A percentile compares a stretch with the other conserved stretches of the same genome.
These are phyloP conservation scores for Alfaro cultratus DNA, from an alignment of 2,797 vertebrate genomes.

Conservation along the genomic window DNA sequence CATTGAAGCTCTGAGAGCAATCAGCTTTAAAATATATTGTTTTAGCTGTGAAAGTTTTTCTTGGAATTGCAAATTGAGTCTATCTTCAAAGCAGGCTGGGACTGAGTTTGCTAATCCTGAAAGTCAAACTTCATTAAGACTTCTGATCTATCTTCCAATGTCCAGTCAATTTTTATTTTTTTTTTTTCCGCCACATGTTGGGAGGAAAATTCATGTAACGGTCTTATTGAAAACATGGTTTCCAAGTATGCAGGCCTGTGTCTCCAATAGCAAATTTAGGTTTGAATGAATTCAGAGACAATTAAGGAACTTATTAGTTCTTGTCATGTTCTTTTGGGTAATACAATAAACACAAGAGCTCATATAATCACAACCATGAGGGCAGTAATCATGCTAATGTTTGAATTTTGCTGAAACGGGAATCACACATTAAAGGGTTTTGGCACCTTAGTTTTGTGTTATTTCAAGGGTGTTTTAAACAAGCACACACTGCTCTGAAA, in stretches of 20 bases:
- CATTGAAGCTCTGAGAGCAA: constrained; percentile 41
- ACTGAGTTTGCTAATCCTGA: constrained; percentile 70
- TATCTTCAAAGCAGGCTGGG: constrained; percentile 68
- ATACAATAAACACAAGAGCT: constrained; percentile 74
- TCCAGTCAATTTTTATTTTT: constrained; percentile 28
- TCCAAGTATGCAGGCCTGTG: constrained; percentile 62
- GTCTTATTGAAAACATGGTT: constrained; percentile 76
- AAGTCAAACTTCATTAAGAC: constrained; percentile 81
- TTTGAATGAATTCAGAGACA: constrained; percentile 72
- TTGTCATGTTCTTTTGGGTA: constrained; percentile 72
- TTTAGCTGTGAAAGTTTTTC: constrained; percentile 81
- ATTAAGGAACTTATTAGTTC: constrained; percentile 77
- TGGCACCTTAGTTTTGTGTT: constrained; percentile 39
- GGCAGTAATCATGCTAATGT: constrained; percentile 62
- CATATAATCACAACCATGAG: constrained; percentile 72
- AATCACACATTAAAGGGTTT: constrained; percentile 21
- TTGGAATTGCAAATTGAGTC: constrained; percentile 75
- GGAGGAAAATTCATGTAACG: constrained; percentile 75
- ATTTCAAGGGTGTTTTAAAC: constrained; percentile 48
- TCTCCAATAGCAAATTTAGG: constrained; percentile 64
- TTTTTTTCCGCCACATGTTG: constrained; percentile 50
- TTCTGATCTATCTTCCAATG: constrained; percentile 70
- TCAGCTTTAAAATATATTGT: constrained; percentile 68
- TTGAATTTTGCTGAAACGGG: constrained; percentile 43
- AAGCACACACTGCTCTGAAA: constrained; percentile 23